These are phyloP conservation scores for Diadophis punctatus DNA, from an alignment of 2,113 vertebrate genomes.

Conservation along the genomic window DNA sequence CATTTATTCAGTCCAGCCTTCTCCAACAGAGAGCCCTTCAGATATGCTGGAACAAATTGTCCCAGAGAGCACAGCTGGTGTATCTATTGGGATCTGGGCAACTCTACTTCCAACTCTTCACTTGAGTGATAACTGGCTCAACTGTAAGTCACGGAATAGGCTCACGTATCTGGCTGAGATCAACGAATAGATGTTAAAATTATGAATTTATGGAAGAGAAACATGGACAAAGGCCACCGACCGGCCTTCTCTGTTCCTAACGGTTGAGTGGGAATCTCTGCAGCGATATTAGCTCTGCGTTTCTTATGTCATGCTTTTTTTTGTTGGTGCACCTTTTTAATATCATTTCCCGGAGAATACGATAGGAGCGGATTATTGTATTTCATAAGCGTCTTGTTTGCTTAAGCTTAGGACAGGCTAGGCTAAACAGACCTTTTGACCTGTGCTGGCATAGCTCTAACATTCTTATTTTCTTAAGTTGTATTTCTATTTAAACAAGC, in stretches of 20 bases:
- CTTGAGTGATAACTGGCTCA: not conserved
- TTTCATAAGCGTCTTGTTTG: not conserved
- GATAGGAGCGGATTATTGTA: not conserved
- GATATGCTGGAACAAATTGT: not conserved
- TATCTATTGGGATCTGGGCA: not conserved
- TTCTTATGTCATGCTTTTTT: not conserved
- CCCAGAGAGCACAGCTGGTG: not conserved
- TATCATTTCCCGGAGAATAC: not conserved
- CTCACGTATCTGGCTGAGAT: not conserved
- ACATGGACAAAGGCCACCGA: not conserved
- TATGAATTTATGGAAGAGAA: not conserved
- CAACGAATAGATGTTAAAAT: not conserved
- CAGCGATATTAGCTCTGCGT: not conserved
- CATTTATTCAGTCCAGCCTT: not conserved
- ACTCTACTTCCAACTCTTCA: not conserved
- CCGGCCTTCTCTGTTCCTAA: not conserved
- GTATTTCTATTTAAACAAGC: not conserved
- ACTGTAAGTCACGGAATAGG: not conserved
- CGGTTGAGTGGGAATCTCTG: not conserved
- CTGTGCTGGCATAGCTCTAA: not conserved
- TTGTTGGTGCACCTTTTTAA: not conserved
- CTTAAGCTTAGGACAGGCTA: not conserved
- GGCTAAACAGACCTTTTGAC: not conserved
- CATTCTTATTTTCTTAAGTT: not conserved
- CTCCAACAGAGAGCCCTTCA: not conserved